Percentiles rank a stretch among this genome's conserved stretches.
Evolutionary conservation across 92 coral and sea anemone genomes (phyloP).

Genomic region (Zoanthus sociatus): DNA sequence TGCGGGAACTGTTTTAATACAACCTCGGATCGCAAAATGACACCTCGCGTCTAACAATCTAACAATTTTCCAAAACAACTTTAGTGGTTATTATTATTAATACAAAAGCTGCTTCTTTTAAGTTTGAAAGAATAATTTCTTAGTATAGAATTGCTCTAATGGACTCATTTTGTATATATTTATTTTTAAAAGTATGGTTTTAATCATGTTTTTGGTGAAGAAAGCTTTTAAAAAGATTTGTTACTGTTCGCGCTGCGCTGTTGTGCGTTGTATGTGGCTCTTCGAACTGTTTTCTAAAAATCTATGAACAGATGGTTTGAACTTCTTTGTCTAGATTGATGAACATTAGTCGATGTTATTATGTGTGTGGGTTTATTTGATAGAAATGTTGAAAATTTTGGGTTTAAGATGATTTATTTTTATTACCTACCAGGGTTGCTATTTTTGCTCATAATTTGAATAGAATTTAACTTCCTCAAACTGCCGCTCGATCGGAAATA

Average conservation of each 20-base stretch:
- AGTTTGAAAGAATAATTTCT: not conserved
- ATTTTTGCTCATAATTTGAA: not conserved
- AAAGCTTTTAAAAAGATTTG: not conserved
- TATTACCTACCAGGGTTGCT: not conserved
- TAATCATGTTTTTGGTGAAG: not conserved
- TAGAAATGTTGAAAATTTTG: not conserved
- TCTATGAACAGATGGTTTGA: not conserved
- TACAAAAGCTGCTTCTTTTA: constrained; percentile 14
- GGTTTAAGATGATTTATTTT: constrained; percentile 17
- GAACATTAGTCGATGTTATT: constrained; percentile 6
- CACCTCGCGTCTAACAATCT: constrained; percentile 21
- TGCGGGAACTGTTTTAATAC: not conserved
- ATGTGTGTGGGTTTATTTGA: constrained; percentile 3
- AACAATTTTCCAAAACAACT: not conserved
- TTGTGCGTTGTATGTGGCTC: not conserved
- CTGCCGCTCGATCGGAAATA: constrained; percentile 8
- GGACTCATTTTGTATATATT: not conserved
- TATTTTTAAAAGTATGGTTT: not conserved
- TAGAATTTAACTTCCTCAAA: not conserved
- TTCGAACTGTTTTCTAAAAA: not conserved
- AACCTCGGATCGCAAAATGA: constrained; percentile 30
- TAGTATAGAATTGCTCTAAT: not conserved
- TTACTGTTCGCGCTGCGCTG: not conserved
- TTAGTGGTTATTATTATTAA: not conserved
- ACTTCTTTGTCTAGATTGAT: not conserved